Evolutionary conservation across 92 coral and sea anemone genomes (phyloP).

Genomic region (Umimayanthus kanabou): DNA sequence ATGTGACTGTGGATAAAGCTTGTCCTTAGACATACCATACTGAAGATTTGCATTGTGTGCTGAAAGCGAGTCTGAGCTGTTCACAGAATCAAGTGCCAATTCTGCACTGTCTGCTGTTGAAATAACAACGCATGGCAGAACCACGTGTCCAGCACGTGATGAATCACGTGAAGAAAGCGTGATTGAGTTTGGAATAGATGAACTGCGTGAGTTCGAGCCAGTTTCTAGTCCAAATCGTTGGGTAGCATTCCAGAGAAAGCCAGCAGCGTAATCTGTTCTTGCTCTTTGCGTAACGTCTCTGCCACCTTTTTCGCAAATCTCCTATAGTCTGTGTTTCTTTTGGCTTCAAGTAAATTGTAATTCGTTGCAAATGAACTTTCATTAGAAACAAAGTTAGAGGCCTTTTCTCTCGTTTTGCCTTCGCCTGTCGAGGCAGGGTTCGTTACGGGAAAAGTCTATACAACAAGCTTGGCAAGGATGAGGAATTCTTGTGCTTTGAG

Average conservation of each 20-base stretch:
- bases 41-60: neutral
- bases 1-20: neutral
- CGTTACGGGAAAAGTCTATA: neutral
- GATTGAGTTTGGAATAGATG: neutral
- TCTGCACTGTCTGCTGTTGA: neutral
- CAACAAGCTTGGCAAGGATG: neutral
- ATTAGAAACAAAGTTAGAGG: neutral
- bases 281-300: neutral
- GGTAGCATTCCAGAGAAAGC: neutral
- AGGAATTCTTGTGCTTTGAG: neutral
- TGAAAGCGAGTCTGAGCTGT: neutral
- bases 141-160: neutral
- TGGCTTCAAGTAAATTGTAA: neutral
- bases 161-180: neutral
- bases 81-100: neutral
- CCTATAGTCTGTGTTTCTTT: neutral
- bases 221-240: neutral
- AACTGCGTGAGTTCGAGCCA: neutral
- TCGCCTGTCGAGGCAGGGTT: neutral
- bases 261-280: slow-evolving; percentile 7
- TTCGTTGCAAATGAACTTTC: neutral
- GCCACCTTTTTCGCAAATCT: neutral
- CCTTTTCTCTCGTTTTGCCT: neutral
- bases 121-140: neutral
- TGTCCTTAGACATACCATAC: neutral